Base-by-base conservation (phyloP, 2,797 vertebrate species). In the Coilia nasus region DNA sequence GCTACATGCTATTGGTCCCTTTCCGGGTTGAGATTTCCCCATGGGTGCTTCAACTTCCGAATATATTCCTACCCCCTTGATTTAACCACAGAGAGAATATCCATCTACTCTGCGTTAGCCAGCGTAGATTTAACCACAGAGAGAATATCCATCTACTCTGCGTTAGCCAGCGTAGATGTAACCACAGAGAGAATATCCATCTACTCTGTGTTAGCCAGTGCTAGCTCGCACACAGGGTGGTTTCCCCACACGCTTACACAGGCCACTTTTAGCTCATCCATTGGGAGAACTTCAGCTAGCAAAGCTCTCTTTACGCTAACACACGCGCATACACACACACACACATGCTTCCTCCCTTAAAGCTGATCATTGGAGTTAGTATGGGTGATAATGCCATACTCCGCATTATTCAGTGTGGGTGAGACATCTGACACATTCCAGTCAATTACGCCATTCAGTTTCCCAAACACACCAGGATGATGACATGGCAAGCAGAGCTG, bases 101-200 rank as follows among this genome's bases (percentile, higher is more conserved):
- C 35, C 64, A 9, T 71, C 14, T 31, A 5, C 64, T 71, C 28
- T 1, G 6, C n/a, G n/a, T n/a, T n/a, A n/a, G 50, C 50, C 50
- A 54, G 1, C 7, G 50, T 54, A 54, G 50, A 31, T 12, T 2
- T n/a, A 6, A 44, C 67, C 67, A 2, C 14, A 17, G 64, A 31
- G 28, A 31, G 28, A 71, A 71, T 71, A 31, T 71, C 35, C 64
- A 9, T 71, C 14, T 31, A 5, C 64, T 71, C 28, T 1, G 6
- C 31, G 64, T 17, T 67, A 71, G 64, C 64, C 62, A 64, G 62
- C 35, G n/a, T n/a, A n/a, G n/a, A n/a, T n/a, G n/a, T n/a, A n/a
- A n/a, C n/a, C n/a, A 47, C 15, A 21, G 31, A 41, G 14, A 35
- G 17, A 35, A 75, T 75, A 41, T 35, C 46, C 67, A 11, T 75